Percentiles rank a stretch among this genome's conserved stretches.
Conservation (phyloP, 2,888 invertebrate genomes). For the Drosophila mimetica region DNA sequence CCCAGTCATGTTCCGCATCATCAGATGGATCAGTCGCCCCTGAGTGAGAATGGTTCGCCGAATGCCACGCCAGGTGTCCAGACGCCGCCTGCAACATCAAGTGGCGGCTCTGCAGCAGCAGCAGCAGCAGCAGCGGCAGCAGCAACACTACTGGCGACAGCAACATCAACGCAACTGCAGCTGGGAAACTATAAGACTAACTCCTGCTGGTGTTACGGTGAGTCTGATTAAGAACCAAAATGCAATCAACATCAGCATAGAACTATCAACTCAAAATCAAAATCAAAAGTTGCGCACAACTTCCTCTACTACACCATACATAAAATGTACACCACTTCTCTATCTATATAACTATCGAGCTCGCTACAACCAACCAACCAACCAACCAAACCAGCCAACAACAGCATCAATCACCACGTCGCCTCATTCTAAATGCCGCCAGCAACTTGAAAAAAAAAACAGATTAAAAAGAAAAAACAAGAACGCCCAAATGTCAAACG, state of each 20-base stretch:
- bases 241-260: constrained; percentile 69
- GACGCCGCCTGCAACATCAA: constrained; percentile 54
- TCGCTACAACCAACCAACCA: constrained; percentile 52
- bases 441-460: constrained; percentile 33
- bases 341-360: constrained; percentile 51
- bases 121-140: constrained; percentile 21
- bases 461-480: constrained; percentile 3
- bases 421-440: constrained; percentile 57
- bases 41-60: constrained; percentile 64
- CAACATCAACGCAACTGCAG: constrained; percentile 31
- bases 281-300: constrained; percentile 68
- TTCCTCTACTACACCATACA: constrained; percentile 64
- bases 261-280: too few species aligned
- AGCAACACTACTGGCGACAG: constrained; percentile 31
- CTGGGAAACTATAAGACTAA: constrained; percentile 71
- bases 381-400: constrained; percentile 48
- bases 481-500: constrained; percentile 29
- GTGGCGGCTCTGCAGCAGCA: constrained; percentile 45
- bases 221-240: constrained; percentile 77
- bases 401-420: constrained; percentile 66
- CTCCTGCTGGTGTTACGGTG: constrained; percentile 85
- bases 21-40: constrained; percentile 65
- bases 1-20: constrained; percentile 62
- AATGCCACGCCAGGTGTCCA: constrained; percentile 52
- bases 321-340: constrained; percentile 47